phyloP scores from a whole-genome alignment of 2,888 invertebrate genomes.

The Drosophila austrosaltans region DNA sequence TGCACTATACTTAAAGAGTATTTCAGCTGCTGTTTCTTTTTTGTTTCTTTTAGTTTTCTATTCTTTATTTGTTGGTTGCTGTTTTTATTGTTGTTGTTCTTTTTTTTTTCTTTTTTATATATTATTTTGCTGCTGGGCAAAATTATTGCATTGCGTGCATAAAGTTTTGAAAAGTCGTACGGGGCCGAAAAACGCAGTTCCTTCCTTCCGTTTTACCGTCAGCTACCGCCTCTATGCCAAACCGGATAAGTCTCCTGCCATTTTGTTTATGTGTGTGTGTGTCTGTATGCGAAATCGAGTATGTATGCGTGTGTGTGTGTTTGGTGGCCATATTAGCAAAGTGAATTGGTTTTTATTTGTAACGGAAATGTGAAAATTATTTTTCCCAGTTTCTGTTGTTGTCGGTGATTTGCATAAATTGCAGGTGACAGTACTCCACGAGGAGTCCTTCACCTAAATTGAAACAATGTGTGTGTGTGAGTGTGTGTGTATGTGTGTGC shows the following conservation, averaged over 20 bases:
- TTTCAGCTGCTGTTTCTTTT: neutral
- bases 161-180: conserved; percentile 61
- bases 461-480: neutral
- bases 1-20: neutral
- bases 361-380: conserved; percentile 77
- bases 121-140: conserved; percentile 35
- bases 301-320: conserved; percentile 27
- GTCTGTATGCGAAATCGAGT: conserved; percentile 1
- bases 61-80: neutral
- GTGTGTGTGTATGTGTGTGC: neutral
- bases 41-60: neutral
- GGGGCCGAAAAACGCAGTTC: conserved; percentile 61
- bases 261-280: conserved; percentile 10
- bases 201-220: neutral
- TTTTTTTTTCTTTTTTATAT: neutral
- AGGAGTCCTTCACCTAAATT: conserved; percentile 8
- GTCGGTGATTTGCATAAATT: conserved; percentile 63
- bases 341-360: conserved; percentile 78
- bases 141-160: conserved; percentile 76
- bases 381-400: conserved; percentile 44
- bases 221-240: conserved; percentile 22
- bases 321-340: conserved; percentile 72
- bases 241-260: conserved; percentile 64
- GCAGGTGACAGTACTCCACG: conserved; percentile 53
- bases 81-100: neutral